Base-by-base conservation (phyloP, 2,113 vertebrate genomes). In the Crotophaga sulcirostris region DNA sequence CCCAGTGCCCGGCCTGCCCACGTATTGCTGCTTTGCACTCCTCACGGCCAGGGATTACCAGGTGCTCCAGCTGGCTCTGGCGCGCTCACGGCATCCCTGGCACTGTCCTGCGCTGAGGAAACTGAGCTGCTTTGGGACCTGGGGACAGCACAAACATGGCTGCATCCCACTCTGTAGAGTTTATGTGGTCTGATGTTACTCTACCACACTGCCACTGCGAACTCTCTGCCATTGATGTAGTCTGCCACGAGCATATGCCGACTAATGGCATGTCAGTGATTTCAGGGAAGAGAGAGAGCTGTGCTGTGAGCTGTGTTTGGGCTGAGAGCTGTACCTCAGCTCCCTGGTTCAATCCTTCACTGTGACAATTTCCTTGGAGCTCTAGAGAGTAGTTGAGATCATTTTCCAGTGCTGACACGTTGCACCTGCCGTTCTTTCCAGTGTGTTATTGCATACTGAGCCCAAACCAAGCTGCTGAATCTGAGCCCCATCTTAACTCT, bases 51-150 rank as follows among this genome's bases (percentile, higher is more conserved):
- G n/a, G 14, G 64, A 62, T 54, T 77, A 24, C 55, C 84, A 63
- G 59, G 89, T 54, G 73, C 59, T 94, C 80, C 89, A 55, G 77
- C 89, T 91, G 89, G 51, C 51, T 67, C 69, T 84, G 68, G 29
- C 23, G 0, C 2, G 3, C 42, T 74, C 0, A 1, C 42, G n/a
- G 4, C 51, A 58, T 78, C 34, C n/a, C 59, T 84, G 91, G n/a
- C 28, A 14, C 55, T 45, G 44, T 51, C 60, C 34, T 70, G 72
- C 54, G 2, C n/a, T 23, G 54, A 64, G 58, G 7, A 23, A 80
- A 19, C 40, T 42, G 44, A 55, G 69, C 34, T 70, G 67, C 54
- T 66, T 44, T 52, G 31, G 49, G 54, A 26, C 2, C 3, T 26
- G 31, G 34, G 28, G 21, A 54, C 17, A 36, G 55, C 47, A 59